Conservation (phyloP, 2,797 vertebrate species). For the Phaenicophaeus curvirostris region DNA sequence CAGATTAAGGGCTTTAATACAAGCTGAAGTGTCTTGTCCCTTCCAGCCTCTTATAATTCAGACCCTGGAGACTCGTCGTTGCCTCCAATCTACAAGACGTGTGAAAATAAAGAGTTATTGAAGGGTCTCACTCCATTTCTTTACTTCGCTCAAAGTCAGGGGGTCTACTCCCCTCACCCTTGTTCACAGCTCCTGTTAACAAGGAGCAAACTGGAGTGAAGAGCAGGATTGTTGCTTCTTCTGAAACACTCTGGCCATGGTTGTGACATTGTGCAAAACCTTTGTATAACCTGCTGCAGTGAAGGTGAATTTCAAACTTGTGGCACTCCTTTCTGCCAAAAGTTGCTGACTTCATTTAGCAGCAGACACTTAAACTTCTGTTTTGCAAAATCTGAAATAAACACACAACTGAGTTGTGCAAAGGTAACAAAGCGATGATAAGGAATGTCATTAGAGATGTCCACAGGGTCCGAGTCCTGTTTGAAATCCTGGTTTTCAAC, state of each 20-base stretch:
- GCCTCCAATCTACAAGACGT: accelerated
- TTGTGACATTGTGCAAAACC: neutral
- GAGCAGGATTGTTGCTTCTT: neutral
- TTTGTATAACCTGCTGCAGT: neutral
- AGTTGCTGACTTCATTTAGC: neutral
- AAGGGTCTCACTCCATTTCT: neutral
- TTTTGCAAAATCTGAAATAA: neutral
- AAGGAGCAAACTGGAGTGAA: neutral
- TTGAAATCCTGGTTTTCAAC: neutral
- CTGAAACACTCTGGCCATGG: neutral
- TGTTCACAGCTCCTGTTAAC: neutral
- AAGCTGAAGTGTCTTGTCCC: neutral
- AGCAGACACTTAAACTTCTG: neutral
- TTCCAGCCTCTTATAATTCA: neutral
- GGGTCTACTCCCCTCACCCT: neutral
- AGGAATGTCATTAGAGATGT: neutral
- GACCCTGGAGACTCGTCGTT: neutral
- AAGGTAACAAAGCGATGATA: neutral
- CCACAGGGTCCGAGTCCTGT: neutral
- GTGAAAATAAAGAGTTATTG: neutral
- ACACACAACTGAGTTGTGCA: neutral
- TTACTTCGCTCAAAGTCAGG: neutral
- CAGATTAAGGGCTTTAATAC: neutral
- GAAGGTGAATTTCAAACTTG: neutral
- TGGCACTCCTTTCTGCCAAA: neutral